Evolutionary conservation across 2,888 invertebrate species (phyloP).

Genomic region (Drosophila atroscutellata): DNA sequence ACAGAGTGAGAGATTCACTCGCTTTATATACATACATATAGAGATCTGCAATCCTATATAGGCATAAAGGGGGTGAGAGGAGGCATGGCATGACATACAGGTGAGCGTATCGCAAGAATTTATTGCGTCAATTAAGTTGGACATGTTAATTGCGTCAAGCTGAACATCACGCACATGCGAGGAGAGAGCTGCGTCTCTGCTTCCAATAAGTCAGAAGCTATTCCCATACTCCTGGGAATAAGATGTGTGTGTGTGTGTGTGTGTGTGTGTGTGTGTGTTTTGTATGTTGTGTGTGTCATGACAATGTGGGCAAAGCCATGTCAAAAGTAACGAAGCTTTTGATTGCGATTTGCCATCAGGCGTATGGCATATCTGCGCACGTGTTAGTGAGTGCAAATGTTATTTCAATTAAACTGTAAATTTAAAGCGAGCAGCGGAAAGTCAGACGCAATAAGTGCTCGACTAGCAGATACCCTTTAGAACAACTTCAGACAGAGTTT

Average conservation of each 20-base stretch:
- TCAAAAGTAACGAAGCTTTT: slow-evolving; percentile 72
- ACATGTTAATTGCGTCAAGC: slow-evolving; percentile 81
- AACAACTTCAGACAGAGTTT: background rate
- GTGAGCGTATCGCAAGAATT: slow-evolving; percentile 68
- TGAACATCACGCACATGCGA: slow-evolving; percentile 78
- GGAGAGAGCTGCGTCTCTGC: slow-evolving; percentile 3
- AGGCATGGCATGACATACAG: slow-evolving; percentile 10
- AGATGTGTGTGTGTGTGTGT: background rate
- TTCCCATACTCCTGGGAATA: background rate
- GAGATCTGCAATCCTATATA: slow-evolving; percentile 19
- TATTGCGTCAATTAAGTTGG: slow-evolving; percentile 82
- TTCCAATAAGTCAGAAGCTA: slow-evolving; percentile 21
- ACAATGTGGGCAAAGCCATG: slow-evolving; percentile 62
- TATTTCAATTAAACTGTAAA: slow-evolving; percentile 69
- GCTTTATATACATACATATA: background rate
- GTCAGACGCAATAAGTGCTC: background rate
- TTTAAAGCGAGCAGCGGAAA: slow-evolving; percentile 18
- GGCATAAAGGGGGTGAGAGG: background rate
- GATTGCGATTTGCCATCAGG: slow-evolving; percentile 57
- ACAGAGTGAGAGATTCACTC: slow-evolving; percentile 11
- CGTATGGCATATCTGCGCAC: slow-evolving; percentile 22
- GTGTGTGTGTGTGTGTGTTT: slow-evolving; percentile 16
- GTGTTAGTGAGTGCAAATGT: slow-evolving; percentile 58
- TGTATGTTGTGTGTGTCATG: slow-evolving; percentile 26
- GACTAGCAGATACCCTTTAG: background rate